Base-by-base conservation (phyloP, 2,888 invertebrate species). In the Agapetus fuscipes region DNA sequence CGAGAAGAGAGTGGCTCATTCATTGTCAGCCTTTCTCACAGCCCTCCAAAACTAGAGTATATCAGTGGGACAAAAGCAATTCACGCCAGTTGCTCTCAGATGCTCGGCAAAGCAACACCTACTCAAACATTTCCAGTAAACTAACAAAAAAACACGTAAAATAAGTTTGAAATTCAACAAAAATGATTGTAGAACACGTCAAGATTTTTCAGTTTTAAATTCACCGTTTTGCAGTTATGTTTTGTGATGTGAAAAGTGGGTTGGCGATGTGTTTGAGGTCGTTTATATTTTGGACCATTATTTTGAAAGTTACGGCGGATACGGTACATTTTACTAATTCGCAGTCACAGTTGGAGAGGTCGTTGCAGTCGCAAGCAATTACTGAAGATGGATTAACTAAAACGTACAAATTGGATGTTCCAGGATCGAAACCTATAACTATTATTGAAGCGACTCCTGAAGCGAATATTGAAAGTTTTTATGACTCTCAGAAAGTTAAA, bases 371-470 rank as follows among this genome's bases (percentile, higher is more conserved):
- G 2, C 5, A 20, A 9, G 24, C 28, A n/a, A 15, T 33, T 9
- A 11, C 28, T 11, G 32, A 34, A 7, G 29, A 34, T 13, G 28
- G 17, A n/a, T 11, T 27, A 10, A 27, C 35, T 12, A 71, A 66
- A 48, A 64, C 67, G 0, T 75, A 73, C 52, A 65, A 72, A 52
- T 50, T 76, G 28, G 64, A 74, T 40, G 71, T 74, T 30, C 74
- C 74, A 1, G 73, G 74, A 43, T 70, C 71, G 17, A 58, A 66
- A 12, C 71, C 76, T 0, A 74, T 77, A 13, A 68, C 74, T 2
- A 72, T 77, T 17, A 62, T 74, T 41, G 77, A 77, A 57, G 68
- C 67, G 16, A 60, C 58, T 42, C 52, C 58, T 1, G 41, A 53
- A 49, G 51, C 53, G 29, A 53, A 57, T 34, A 47, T 53, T 4